A percentile compares a stretch with the other conserved stretches of the same genome.
Evolutionary conservation across 2,113 vertebrate genomes (phyloP).

Genomic region (Crotalus viridis): DNA sequence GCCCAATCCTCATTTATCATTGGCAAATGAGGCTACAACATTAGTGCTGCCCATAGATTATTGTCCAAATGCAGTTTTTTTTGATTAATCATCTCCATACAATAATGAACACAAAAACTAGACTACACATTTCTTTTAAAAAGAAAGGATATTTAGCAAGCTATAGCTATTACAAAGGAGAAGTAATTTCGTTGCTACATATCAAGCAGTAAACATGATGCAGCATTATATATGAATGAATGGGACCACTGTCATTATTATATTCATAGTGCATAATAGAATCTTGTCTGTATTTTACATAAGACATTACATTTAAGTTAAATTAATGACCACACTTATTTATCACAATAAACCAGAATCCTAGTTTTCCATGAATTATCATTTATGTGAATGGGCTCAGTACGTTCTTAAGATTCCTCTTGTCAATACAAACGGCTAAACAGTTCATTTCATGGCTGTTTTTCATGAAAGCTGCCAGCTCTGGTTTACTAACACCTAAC

Average conservation of each 20-base stretch:
- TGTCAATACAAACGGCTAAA: background rate
- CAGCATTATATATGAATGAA: background rate
- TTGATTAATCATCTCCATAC: background rate
- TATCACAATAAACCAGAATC: background rate
- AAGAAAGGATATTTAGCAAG: background rate
- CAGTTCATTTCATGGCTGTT: background rate
- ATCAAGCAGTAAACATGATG: background rate
- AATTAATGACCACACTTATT: background rate
- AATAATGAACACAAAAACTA: background rate
- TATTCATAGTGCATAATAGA: background rate
- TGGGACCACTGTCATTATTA: background rate
- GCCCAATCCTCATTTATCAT: background rate
- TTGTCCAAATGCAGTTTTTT: background rate
- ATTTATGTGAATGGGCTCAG: background rate
- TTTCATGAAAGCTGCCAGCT: background rate
- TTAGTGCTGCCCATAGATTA: background rate
- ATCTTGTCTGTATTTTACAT: background rate
- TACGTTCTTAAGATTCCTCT: background rate
- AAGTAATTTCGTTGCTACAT: background rate
- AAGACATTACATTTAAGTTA: background rate
- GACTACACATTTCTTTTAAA: background rate
- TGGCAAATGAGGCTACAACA: background rate
- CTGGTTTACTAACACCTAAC: too few relatives aligned
- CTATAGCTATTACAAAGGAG: background rate
- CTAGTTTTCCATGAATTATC: too few relatives aligned